Percentiles rank a stretch among this genome's conserved stretches.
Conservation (phyloP, 2,797 vertebrate species). For the Echiichthys vipera region DNA sequence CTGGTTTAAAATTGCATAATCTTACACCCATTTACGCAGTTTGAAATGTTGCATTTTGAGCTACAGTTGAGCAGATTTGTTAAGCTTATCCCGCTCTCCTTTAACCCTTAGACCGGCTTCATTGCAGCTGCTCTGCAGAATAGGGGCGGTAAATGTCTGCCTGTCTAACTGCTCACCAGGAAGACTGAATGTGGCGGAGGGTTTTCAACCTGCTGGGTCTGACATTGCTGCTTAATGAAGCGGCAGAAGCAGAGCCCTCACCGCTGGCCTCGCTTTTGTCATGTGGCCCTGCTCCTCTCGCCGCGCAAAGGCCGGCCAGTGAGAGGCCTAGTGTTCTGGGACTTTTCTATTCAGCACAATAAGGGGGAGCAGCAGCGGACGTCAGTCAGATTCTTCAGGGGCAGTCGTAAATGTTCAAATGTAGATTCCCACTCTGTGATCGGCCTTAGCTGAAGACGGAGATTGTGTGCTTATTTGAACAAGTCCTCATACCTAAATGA, state of each 20-base stretch:
- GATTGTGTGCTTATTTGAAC: not conserved
- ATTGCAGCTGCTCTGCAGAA: conserved; percentile 25
- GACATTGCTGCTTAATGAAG: conserved; percentile 71
- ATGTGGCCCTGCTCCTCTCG: conserved; percentile 31
- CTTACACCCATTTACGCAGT: not conserved
- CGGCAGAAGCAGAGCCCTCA: conserved; percentile 51
- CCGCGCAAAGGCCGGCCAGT: conserved; percentile 31
- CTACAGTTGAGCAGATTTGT: not conserved
- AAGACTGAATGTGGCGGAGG: conserved; percentile 50
- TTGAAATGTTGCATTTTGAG: not conserved
- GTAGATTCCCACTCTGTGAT: conserved; percentile 17
- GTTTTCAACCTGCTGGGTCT: conserved; percentile 61
- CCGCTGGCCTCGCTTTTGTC: conserved; percentile 66
- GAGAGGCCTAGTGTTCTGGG: conserved; percentile 54
- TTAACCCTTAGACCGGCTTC: conserved; percentile 18
- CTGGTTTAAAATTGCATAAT: not conserved
- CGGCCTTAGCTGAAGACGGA: not conserved
- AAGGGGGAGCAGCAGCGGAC: conserved; percentile 26
- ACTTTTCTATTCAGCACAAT: conserved; percentile 41
- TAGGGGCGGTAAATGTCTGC: conserved; percentile 20
- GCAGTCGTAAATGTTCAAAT: not conserved
- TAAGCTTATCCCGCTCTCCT: not conserved
- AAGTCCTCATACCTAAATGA: not conserved
- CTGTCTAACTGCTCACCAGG: conserved; percentile 39
- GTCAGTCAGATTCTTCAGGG: conserved; percentile 48